phyloP scores from a whole-genome alignment of 1,140 invertebrate genomes.

The Chrysopa pallens region DNA sequence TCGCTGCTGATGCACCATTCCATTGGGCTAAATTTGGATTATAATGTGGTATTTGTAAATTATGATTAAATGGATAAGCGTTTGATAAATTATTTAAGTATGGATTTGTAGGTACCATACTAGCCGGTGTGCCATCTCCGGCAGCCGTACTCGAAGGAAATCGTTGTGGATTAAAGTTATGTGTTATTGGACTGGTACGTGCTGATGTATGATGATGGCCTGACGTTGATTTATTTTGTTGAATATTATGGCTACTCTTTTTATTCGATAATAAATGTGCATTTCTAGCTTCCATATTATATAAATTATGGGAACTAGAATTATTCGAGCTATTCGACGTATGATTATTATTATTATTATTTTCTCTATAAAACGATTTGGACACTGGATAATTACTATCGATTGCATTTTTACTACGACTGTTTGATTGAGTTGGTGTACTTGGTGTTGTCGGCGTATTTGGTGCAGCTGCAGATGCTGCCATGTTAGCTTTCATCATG shows the following conservation, averaged over 20 bases:
- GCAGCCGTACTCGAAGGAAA: constrained; percentile 7
- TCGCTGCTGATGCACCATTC: background rate
- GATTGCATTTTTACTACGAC: constrained; percentile 13
- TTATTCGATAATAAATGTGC: constrained; percentile 3
- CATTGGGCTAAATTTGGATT: constrained; percentile 17
- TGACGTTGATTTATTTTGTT: constrained; percentile 1
- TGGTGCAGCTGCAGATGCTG: constrained; percentile 4
- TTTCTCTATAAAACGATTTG: constrained; percentile 1
- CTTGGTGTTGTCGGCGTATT: background rate
- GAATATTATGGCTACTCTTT: constrained; percentile 3
- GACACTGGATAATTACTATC: constrained; percentile 7
- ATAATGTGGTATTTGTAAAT: constrained; percentile 26
- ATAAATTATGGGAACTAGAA: constrained; percentile 2
- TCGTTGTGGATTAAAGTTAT: constrained; percentile 16
- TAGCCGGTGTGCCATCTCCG: constrained; percentile 15
- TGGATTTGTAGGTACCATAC: constrained; percentile 14
- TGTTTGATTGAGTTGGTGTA: background rate
- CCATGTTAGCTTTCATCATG: constrained; percentile 28
- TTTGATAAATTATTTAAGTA: constrained; percentile 15
- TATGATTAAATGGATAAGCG: constrained; percentile 20
- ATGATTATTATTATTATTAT: background rate
- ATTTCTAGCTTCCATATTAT: constrained; percentile 1
- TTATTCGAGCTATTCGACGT: background rate
- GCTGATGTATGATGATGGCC: constrained; percentile 23
- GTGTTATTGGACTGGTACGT: constrained; percentile 25